These are phyloP conservation scores for Euglossa dilemma DNA, from an alignment of 1,140 invertebrate species.

Conservation along the genomic window DNA sequence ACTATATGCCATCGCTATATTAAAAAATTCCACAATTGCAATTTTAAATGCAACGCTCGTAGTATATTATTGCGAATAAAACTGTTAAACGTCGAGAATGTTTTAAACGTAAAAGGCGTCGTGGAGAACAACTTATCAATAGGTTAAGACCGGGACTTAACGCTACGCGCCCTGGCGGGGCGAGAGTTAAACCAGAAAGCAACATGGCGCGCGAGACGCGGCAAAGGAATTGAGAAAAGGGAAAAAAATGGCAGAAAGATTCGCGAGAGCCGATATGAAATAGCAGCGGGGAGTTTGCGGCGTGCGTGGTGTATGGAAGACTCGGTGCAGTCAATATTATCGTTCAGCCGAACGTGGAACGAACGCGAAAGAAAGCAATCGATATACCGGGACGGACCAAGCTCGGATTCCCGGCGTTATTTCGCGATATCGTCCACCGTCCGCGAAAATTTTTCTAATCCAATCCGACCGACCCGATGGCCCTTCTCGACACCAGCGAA, in stretches of 20 bases:
- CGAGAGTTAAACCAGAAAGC: not conserved
- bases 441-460: constrained; percentile 50
- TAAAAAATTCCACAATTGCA: no score
- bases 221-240: not conserved
- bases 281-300: constrained; percentile 26
- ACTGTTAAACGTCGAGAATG: no score
- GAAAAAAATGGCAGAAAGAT: constrained; percentile 42
- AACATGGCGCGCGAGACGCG: constrained; percentile 1
- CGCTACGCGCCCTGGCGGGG: not conserved
- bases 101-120: no score
- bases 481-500: not conserved
- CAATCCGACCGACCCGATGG: not conserved
- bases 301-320: constrained; percentile 50
- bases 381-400: constrained; percentile 27
- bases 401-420: constrained; percentile 16
- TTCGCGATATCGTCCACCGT: constrained; percentile 20
- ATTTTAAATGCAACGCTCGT: no score
- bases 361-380: constrained; percentile 59
- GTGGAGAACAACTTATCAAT: no score
- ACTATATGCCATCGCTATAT: no score
- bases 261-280: constrained; percentile 62
- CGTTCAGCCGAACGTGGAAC: constrained; percentile 47
- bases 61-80: no score
- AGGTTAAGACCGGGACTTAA: not conserved
- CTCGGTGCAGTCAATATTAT: constrained; percentile 64